These are phyloP conservation scores for Ypsolopha sequella DNA, from an alignment of 2,888 invertebrate species.

Conservation along the genomic window DNA sequence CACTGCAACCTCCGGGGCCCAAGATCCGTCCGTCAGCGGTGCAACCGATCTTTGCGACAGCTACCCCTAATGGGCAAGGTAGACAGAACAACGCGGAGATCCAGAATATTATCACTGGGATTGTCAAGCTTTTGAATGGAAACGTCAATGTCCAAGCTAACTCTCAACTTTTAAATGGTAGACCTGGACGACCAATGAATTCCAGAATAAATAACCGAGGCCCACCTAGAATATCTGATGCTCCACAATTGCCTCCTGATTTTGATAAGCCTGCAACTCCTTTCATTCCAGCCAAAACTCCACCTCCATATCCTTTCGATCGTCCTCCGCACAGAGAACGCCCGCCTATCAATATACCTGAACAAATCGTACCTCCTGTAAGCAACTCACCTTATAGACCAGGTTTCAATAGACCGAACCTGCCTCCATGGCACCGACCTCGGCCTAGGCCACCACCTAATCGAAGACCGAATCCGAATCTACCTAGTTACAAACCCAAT, in stretches of 20 bases:
- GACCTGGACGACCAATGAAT: conserved; percentile 76
- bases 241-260: conserved; percentile 77
- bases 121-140: conserved; percentile 89
- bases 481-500: conserved; percentile 75
- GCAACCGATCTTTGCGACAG: conserved; percentile 67
- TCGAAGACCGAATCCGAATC: conserved; percentile 62
- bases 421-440: conserved; percentile 77
- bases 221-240: conserved; percentile 86
- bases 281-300: conserved; percentile 60
- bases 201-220: conserved; percentile 91
- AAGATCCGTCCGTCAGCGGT: conserved; percentile 66
- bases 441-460: conserved; percentile 66
- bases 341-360: conserved; percentile 79
- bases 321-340: conserved; percentile 63
- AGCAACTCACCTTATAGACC: conserved; percentile 65
- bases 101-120: conserved; percentile 91
- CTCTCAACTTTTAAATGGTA: conserved; percentile 69
- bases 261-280: conserved; percentile 69
- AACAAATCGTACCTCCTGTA: conserved; percentile 76
- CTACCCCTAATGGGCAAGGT: conserved; percentile 51
- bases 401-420: conserved; percentile 67
- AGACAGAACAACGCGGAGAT: conserved; percentile 74
- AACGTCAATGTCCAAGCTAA: conserved; percentile 89
- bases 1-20: conserved; percentile 77
- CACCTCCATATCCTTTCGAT: conserved; percentile 83